Evolutionary conservation across 1,140 invertebrate species (phyloP), one percentile per base, ranked within the genome.

Genomic region (Achatina immaculata): DNA sequence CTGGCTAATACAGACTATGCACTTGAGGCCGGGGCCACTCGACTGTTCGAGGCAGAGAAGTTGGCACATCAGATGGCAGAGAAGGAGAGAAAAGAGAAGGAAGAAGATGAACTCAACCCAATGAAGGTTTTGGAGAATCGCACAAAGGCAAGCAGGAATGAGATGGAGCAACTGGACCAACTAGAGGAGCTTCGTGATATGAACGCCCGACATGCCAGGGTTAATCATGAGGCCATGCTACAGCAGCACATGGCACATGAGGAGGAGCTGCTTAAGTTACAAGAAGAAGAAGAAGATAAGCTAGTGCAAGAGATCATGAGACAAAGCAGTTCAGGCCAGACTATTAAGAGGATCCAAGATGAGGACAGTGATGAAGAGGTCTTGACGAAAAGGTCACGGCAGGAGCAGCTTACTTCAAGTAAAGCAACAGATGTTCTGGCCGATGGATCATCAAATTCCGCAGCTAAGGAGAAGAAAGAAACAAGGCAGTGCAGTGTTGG

Each of bases 31-130:
- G 99, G 99, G 14, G 99, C 99, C 0, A 99, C 97, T 0, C 93
- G 99, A 69, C 98, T 99, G 93, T 99, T 99, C 90, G 98, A 99
- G 96, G 98, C 98, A 2, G 92, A 99, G 16, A 99, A 99, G 90
- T 91, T 99, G 66, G 98, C 98, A 0, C 97, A 99, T 90, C 96
- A 99, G 89, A 96, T 99, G 91, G 98, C 97, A 0, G 94, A 96
- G 82, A 91, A 95, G 82, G 97, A 99, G 91, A 96, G 97, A 88
- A 95, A 96, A 85, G 97, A 98, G 87, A 94, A 95, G 71, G 96
- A 97, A 89, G 98, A 99, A 89, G 98, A 99, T 88, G 98, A 99
- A 90, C 96, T 97, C 7, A 99, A 99, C 93, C 98, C 98, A 19
- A 99, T 99, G 98, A 91, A 90, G 84, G 88, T 95, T 85, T 88